Percentiles rank a stretch among this genome's conserved stretches.
Evolutionary conservation across 1,140 invertebrate genomes (phyloP).

Genomic region (Myzus persicae): DNA sequence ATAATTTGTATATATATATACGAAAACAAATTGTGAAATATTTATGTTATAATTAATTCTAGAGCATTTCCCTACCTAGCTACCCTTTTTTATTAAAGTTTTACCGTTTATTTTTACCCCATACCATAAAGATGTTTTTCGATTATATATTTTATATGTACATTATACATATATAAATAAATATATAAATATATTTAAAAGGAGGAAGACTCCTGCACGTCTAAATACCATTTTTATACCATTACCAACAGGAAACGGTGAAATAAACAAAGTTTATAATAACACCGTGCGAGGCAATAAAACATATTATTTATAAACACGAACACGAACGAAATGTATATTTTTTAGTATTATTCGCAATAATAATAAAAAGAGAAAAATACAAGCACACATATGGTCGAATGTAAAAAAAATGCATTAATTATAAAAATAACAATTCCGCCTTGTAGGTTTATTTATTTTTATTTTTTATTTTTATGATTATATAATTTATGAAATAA

Average conservation of each 20-base stretch:
- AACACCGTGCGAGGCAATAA: slow-evolving; percentile 56
- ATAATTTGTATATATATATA: background rate
- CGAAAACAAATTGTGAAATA: slow-evolving; percentile 24
- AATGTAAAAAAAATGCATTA: slow-evolving; percentile 46
- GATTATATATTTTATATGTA: slow-evolving; percentile 30
- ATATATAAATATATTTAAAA: slow-evolving; percentile 32
- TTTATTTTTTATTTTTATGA: slow-evolving; percentile 26
- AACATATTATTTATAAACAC: slow-evolving; percentile 58
- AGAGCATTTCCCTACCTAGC: background rate
- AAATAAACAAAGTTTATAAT: slow-evolving; percentile 58
- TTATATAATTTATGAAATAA: slow-evolving; percentile 46
- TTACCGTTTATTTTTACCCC: slow-evolving; percentile 37
- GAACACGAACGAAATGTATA: slow-evolving; percentile 54
- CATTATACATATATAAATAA: background rate
- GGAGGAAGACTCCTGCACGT: background rate
- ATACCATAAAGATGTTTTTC: slow-evolving; percentile 37
- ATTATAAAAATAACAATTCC: slow-evolving; percentile 52
- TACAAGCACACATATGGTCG: slow-evolving; percentile 29
- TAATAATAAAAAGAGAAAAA: slow-evolving; percentile 34
- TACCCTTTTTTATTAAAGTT: slow-evolving; percentile 21
- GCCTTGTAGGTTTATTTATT: slow-evolving; percentile 36
- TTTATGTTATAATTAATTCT: slow-evolving; percentile 37
- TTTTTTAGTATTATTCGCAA: slow-evolving; percentile 56
- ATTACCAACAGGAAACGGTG: slow-evolving; percentile 54
- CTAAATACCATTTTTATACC: slow-evolving; percentile 52